phyloP scores from a whole-genome alignment of 2,797 vertebrate species.

The Heterohyrax brucei region DNA sequence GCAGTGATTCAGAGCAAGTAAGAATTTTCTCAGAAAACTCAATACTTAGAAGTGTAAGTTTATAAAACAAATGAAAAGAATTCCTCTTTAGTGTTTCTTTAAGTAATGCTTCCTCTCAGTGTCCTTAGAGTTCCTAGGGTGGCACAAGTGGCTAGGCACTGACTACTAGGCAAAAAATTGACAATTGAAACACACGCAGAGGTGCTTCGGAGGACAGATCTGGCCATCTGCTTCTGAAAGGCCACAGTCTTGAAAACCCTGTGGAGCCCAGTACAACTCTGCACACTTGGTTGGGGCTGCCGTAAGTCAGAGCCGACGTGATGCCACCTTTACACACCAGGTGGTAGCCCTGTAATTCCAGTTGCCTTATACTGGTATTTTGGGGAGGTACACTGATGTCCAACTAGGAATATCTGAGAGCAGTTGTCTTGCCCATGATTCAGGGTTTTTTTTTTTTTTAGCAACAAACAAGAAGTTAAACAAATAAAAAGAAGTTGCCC shows the following conservation, averaged over 20 bases:
- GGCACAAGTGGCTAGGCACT: too few relatives aligned
- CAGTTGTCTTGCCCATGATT: conserved; percentile 65
- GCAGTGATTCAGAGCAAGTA: background rate
- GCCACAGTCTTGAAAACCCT: too few relatives aligned
- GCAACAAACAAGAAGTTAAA: background rate
- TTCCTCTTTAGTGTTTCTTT: background rate
- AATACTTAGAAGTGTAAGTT: conserved; percentile 51
- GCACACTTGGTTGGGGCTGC: too few relatives aligned
- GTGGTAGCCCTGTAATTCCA: background rate
- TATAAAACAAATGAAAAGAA: background rate
- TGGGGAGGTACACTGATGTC: accelerated
- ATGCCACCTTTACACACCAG: too few relatives aligned
- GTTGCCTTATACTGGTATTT: background rate
- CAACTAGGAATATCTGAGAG: background rate
- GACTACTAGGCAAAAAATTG: too few relatives aligned
- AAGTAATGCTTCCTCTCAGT: background rate
- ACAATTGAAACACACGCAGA: too few relatives aligned
- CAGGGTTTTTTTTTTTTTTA: conserved; percentile 9
- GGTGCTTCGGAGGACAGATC: too few relatives aligned
- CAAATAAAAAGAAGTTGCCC: background rate
- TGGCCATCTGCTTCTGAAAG: too few relatives aligned
- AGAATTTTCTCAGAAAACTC: conserved; percentile 27
- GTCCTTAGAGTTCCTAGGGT: too few relatives aligned
- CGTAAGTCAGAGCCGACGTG: too few relatives aligned
- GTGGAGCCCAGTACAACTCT: too few relatives aligned